phyloP scores from a whole-genome alignment of 2,797 vertebrate genomes.

The Schizopygopsis pylzovi region DNA sequence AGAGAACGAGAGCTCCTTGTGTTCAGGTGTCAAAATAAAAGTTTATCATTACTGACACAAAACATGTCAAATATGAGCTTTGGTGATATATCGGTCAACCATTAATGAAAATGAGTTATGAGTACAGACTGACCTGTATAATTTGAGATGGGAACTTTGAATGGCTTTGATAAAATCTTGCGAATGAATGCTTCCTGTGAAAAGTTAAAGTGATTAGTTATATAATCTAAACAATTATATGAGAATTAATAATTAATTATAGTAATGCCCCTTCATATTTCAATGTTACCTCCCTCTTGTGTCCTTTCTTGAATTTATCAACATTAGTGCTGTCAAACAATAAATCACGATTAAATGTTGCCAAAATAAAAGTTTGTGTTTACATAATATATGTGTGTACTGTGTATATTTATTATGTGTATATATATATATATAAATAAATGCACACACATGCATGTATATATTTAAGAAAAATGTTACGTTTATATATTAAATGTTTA shows the following conservation, averaged over 20 bases:
- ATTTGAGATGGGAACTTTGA: constrained; percentile 95
- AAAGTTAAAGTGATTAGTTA: constrained; percentile 46
- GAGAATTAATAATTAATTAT: neutral
- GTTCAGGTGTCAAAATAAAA: neutral
- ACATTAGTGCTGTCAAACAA: no score
- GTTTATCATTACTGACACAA: neutral
- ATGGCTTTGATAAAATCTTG: constrained; percentile 95
- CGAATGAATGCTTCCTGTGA: constrained; percentile 94
- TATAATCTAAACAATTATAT: neutral
- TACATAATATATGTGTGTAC: no score
- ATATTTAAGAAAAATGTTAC: no score
- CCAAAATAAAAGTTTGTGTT: no score
- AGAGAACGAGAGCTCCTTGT: no score
- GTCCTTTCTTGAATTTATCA: neutral
- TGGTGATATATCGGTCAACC: neutral
- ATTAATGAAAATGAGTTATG: neutral
- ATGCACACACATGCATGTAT: no score
- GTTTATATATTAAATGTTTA: no score
- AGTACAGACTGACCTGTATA: constrained; percentile 83
- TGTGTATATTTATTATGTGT: no score
- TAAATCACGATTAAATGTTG: no score
- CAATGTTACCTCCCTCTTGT: neutral
- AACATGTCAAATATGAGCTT: neutral
- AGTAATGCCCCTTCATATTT: neutral
- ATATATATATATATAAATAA: no score